These are phyloP conservation scores for Pseudomyrmex cubaensis DNA, from an alignment of 1,140 invertebrate genomes.

Conservation along the genomic window DNA sequence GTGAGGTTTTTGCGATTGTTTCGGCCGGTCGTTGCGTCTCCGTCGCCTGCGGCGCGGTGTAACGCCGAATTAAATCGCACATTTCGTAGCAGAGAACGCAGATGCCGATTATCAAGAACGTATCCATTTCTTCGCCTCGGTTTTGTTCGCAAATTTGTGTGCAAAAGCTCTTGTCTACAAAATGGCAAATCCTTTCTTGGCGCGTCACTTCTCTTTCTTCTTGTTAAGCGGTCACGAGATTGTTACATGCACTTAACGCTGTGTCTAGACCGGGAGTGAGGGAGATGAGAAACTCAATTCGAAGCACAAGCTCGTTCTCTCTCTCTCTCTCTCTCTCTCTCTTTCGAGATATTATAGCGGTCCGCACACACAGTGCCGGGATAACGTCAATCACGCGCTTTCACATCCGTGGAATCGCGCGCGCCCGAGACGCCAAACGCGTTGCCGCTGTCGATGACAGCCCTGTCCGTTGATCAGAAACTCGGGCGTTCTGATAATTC, in stretches of 20 bases:
- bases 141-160: background rate
- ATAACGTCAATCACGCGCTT: conserved; percentile 55
- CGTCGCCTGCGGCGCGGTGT: conserved; percentile 75
- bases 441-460: conserved; percentile 18
- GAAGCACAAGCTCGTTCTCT: conserved; percentile 14
- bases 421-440: conserved; percentile 23
- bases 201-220: background rate
- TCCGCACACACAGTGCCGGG: background rate
- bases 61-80: conserved; percentile 83
- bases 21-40: conserved; percentile 72
- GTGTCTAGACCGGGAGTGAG: background rate
- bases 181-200: background rate
- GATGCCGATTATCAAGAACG: conserved; percentile 85
- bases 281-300: conserved; percentile 10
- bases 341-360: conserved; percentile 9
- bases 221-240: background rate
- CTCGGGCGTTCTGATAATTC: conserved; percentile 19
- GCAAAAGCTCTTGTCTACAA: background rate
- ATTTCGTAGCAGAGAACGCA: conserved; percentile 86
- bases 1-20: conserved; percentile 63
- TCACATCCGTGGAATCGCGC: background rate
- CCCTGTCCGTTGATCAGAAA: conserved; percentile 19
- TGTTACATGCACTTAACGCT: conserved; percentile 23
- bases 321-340: too few species aligned
- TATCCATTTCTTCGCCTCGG: conserved; percentile 82